These are phyloP conservation scores for Palythoa grandis DNA, from an alignment of 92 coral and sea anemone genomes.

Conservation along the genomic window DNA sequence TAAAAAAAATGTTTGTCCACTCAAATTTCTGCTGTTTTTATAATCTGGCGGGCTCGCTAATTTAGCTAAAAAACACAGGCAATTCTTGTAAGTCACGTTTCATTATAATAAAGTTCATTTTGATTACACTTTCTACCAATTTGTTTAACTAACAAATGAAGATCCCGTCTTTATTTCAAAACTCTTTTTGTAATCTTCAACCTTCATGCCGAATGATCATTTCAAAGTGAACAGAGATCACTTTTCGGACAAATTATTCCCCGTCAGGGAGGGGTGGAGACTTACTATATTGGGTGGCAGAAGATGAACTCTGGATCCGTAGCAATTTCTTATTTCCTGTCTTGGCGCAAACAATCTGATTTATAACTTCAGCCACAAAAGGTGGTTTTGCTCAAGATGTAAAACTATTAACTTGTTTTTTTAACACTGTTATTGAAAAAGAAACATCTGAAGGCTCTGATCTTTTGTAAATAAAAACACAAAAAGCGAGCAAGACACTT, in stretches of 20 bases:
- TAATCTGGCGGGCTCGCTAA: too few relatives aligned
- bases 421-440: neutral
- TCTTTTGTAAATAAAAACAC: neutral
- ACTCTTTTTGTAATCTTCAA: neutral
- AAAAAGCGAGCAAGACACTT: neutral
- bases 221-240: neutral
- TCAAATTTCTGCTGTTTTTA: too few relatives aligned
- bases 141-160: too few relatives aligned
- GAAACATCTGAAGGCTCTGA: neutral
- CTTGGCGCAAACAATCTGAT: constrained; percentile 41
- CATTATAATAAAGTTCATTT: too few relatives aligned
- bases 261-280: constrained; percentile 27
- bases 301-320: constrained; percentile 35
- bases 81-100: too few relatives aligned
- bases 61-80: too few relatives aligned
- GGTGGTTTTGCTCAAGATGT: neutral
- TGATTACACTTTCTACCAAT: too few relatives aligned
- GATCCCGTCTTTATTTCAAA: too few relatives aligned
- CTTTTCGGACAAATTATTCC: neutral
- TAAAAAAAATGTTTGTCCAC: too few relatives aligned
- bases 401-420: neutral
- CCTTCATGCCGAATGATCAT: neutral
- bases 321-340: constrained; percentile 38
- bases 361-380: constrained; percentile 23
- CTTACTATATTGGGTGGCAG: neutral